These are phyloP conservation scores for Sebastes steindachneri DNA, from an alignment of 2,797 vertebrate species.

Conservation along the genomic window DNA sequence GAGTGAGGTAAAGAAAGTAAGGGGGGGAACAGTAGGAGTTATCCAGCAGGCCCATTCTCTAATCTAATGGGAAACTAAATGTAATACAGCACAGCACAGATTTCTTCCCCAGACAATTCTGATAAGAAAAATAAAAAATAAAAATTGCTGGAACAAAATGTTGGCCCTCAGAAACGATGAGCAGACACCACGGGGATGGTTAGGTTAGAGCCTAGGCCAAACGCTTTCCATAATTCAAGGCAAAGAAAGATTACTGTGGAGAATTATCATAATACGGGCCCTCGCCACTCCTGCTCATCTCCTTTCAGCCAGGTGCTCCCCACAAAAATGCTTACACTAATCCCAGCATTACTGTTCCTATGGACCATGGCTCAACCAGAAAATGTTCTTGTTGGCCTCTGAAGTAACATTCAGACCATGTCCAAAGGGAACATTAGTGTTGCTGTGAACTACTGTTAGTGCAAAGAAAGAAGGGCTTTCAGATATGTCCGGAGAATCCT, in stretches of 20 bases:
- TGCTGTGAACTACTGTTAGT: conserved; percentile 2
- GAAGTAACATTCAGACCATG: conserved; percentile 34
- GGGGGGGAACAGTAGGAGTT: conserved; percentile 18
- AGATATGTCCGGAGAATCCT: background rate
- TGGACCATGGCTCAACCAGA: conserved; percentile 5
- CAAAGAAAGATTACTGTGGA: conserved; percentile 25
- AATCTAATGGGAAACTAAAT: conserved; percentile 66
- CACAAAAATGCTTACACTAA: conserved; percentile 34
- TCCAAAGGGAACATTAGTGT: conserved; percentile 8
- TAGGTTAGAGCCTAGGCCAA: conserved; percentile 25
- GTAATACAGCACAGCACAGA: conserved; percentile 44
- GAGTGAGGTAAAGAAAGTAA: conserved; percentile 40
- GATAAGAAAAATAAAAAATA: conserved; percentile 7
- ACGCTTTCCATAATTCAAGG: conserved; percentile 47
- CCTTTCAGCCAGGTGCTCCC: conserved; percentile 24
- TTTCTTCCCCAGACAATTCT: conserved; percentile 32
- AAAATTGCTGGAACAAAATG: conserved; percentile 20
- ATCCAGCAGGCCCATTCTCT: conserved; percentile 38
- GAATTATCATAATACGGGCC: conserved; percentile 41
- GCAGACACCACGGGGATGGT: background rate
- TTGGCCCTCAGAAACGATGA: conserved; percentile 28
- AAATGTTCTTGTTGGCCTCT: conserved; percentile 31
- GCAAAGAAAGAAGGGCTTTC: background rate
- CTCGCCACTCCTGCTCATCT: conserved; percentile 9
- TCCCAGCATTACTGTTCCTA: conserved; percentile 10